Conservation (phyloP, 1,140 invertebrate genomes). For the Vanessa tameamea region DNA sequence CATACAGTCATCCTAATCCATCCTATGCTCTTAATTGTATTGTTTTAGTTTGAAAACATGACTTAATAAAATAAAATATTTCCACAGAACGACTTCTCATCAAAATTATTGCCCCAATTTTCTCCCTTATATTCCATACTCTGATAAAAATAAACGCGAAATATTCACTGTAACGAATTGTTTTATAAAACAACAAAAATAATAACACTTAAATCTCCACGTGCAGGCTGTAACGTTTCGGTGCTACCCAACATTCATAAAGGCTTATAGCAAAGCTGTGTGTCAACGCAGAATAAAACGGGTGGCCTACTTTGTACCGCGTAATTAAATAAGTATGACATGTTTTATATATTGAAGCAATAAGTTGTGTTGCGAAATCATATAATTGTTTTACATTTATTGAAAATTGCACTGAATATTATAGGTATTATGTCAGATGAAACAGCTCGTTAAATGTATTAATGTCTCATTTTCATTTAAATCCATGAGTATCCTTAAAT, state of each 20-base stretch:
- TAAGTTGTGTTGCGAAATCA: background rate
- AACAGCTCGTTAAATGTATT: background rate
- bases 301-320: conserved; percentile 34
- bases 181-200: conserved; percentile 23
- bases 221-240: conserved; percentile 22
- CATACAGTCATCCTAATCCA: too few species aligned
- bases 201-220: conserved; percentile 24
- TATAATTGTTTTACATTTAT: conserved; percentile 9
- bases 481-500: background rate
- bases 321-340: conserved; percentile 36
- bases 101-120: too few species aligned
- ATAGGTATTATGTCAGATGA: background rate
- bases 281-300: conserved; percentile 37
- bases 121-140: background rate
- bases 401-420: background rate
- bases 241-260: conserved; percentile 30
- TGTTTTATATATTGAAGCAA: conserved; percentile 20
- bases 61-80: too few species aligned
- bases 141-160: conserved; percentile 23
- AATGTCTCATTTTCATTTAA: background rate
- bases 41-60: too few species aligned
- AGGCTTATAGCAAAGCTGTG: conserved; percentile 39
- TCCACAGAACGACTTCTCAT: too few species aligned
- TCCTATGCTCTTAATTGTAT: too few species aligned
- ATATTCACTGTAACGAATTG: conserved; percentile 28